Base-by-base conservation (phyloP, 2,797 vertebrate genomes). In the Ficedula albicollis region DNA sequence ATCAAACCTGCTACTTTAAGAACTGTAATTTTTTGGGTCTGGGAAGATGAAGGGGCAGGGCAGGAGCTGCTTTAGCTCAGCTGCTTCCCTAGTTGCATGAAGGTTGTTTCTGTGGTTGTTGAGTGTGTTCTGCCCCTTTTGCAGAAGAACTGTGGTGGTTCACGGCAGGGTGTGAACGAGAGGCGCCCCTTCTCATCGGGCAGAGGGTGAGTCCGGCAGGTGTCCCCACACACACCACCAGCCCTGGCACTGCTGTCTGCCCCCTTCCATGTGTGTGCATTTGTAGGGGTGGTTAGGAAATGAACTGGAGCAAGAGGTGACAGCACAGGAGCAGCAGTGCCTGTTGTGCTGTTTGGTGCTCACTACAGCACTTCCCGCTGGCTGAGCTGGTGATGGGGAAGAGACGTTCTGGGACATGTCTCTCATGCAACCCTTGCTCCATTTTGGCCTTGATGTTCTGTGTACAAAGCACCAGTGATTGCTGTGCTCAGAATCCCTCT, bases 191-290 rank as follows among this genome's bases (percentile, higher is more conserved):
- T 9, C 87, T 84, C 85, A 0, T 41, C 49, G 0, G 84, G 54
- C 70, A 79, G 74, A 74, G 96, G 85, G 96, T 96, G 81, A 95
- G 95, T 88, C 59, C 16, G 48, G 76, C 67, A 86, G 77, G 41
- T 60, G 54, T 29, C 44, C 36, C 17, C 4, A 4, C 11, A 22
- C 15, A n/a, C 41, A 21, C n/a, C 38, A 16, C 11, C 32, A 46
- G 10, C 6, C 32, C 64, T 68, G 38, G 26, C 41, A 12, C 27
- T 0, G 2, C 0, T 43, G 64, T 72, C 27, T 84, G 46, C 14
- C 15, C 27, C 17, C 9, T 75, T 43, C n/a, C 13, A 15, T 7
- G 6, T 11, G 1, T 0, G 0, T 62, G 7, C 4, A 13, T 22
- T 68, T 21, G 13, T 54, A 19, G 39, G 41, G 21, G 16, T 58